Evolutionary conservation across 2,888 invertebrate genomes (phyloP).

Genomic region (Perithous albicinctus): DNA sequence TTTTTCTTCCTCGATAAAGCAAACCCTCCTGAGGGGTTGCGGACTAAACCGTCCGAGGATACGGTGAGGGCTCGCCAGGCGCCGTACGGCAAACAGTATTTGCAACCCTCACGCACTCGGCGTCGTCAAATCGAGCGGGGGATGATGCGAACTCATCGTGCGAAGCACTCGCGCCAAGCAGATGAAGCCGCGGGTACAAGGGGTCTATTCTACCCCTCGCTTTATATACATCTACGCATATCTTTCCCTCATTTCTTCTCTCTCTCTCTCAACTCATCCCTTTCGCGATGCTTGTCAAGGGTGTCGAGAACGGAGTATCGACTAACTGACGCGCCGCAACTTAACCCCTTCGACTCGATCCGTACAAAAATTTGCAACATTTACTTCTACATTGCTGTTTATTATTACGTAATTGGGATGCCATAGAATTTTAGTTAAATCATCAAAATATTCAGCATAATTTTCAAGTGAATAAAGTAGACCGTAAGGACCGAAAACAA

Average conservation of each 20-base stretch:
- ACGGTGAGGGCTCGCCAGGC: conserved; percentile 48
- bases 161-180: conserved; percentile 36
- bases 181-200: conserved; percentile 58
- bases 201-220: conserved; percentile 48
- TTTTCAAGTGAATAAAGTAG: too few relatives aligned
- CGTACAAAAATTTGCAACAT: conserved; percentile 23
- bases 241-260: conserved; percentile 30
- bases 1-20: conserved; percentile 15
- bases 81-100: conserved; percentile 57
- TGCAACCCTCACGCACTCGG: conserved; percentile 61
- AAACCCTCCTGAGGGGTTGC: conserved; percentile 30
- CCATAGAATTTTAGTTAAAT: too few relatives aligned
- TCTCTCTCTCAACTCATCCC: conserved; percentile 50
- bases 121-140: conserved; percentile 57
- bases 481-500: too few relatives aligned
- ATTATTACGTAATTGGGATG: neutral
- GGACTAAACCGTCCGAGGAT: conserved; percentile 50
- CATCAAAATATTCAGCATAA: too few relatives aligned
- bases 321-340: conserved; percentile 48
- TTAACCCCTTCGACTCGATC: conserved; percentile 46
- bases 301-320: conserved; percentile 58
- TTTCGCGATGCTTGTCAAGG: conserved; percentile 47
- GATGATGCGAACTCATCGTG: conserved; percentile 55
- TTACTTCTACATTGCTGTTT: neutral
- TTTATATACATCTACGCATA: conserved; percentile 19